Base-by-base conservation (phyloP, 1,140 invertebrate species). In the Aradophagus sp. region DNA sequence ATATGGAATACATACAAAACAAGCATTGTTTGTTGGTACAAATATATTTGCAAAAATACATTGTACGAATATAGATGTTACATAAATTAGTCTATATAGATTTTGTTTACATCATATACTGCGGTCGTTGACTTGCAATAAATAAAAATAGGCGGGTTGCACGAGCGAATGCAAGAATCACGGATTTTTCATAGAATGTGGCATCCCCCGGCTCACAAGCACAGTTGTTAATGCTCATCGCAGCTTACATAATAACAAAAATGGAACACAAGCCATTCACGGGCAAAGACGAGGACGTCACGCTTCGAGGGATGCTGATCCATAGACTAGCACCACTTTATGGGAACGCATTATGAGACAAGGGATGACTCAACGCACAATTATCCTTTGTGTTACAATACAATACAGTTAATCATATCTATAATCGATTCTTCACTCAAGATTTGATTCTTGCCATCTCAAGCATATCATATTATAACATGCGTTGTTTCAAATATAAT, bases 401-500 rank as follows among this genome's bases (percentile, higher is more conserved):
- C 70, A 73, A 73, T 73, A 73, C 70, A 62, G 58, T 73, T 73
- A 75, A 75, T 75, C 58, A 67, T 66, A 75, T 73, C 55, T 73
- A 63, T 70, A 75, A 76, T 73, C 52, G 59, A 66, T 68, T 38
- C 53, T 47, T 65, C 65, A 39, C 55, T 31, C 10, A 52, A 67
- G 62, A 70, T 70, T 35, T 20, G n/a, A 58, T 15, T 23, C 35
- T 26, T 58, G 52, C 36, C 14, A 56, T 32, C 31, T 52, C 58
- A 62, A 42, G 34, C 56, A 48, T 69, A 38, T 36, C 34, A 17
- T 38, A 15, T 45, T 53, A 42, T 38, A 23, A 23, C 20, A 4
- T 5, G 8, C 8, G 20, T 5, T 23, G 8, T n/a, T n/a, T n/a
- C n/a, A n/a, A n/a, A n/a, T n/a, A n/a, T n/a, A n/a, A n/a, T n/a